Base-by-base conservation (phyloP, 2,888 invertebrate genomes). In the Campaea margaritaria region DNA sequence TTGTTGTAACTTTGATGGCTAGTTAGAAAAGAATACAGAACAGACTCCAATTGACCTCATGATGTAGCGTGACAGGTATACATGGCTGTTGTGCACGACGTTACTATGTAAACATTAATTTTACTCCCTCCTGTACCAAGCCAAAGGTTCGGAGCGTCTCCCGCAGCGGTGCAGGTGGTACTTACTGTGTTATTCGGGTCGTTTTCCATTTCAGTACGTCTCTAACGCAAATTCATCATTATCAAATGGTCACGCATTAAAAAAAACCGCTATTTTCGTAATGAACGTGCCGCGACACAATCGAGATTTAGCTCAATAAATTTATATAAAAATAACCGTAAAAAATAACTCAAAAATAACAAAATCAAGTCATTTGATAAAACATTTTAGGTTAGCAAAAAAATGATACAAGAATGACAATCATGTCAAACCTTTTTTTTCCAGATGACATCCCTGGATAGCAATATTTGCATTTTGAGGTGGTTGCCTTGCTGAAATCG, bases 301-400 rank as follows among this genome's bases (percentile, higher is more conserved):
- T 83, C 86, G 87, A 86, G 90, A 92, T 92, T 92, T 92, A 82
- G 83, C 79, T 84, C 72, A 81, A 82, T 83, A 85, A 89, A 85
- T 89, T 87, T 89, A 75, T 86, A 89, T 86, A 89, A 91, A 91
- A 91, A 87, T 86, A 87, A 86, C 73, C 76, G 85, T 88, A 88
- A 89, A 89, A 90, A 90, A 89, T 85, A 79, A 82, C 81, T 82
- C 85, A 85, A 68, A 91, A 90, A 87, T 80, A 86, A 76, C 81
- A 87, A 83, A 87, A 89, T 92, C 87, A 92, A 89, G 89, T 89
- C 90, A 90, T 91, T 91, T 89, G 91, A 90, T 87, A 87, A 91
- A 91, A 91, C 92, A 92, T 92, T 92, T 92, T 92, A 91, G 91
- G 92, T 92, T 91, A 92, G 90, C 91, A 91, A 92, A 92, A 91